phyloP scores from a whole-genome alignment of 2,113 vertebrate genomes.

The Albula goreensis region DNA sequence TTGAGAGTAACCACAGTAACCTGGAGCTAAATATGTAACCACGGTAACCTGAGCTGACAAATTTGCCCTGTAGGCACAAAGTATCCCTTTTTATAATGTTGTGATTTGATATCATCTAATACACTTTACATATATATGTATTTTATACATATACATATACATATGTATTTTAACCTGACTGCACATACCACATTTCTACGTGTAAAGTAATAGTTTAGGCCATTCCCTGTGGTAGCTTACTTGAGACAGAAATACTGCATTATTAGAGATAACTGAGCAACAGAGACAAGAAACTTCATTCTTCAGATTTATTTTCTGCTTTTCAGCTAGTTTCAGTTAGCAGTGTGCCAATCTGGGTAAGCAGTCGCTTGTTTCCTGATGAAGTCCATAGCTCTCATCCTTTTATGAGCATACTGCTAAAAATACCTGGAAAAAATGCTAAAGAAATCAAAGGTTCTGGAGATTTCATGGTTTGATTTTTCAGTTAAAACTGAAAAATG shows the following conservation, averaged over 20 bases:
- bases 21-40: not conserved
- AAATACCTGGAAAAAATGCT: not conserved
- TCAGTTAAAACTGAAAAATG: not conserved
- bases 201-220: not conserved
- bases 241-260: not conserved
- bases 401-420: not conserved
- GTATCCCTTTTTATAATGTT: not conserved
- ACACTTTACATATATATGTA: not conserved
- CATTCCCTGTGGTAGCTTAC: not conserved
- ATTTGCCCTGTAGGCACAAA: too few species aligned
- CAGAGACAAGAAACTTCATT: not conserved
- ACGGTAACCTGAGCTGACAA: too few species aligned
- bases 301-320: not conserved
- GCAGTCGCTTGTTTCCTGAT: not conserved
- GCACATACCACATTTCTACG: not conserved
- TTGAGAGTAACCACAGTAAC: not conserved
- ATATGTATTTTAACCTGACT: too few species aligned
- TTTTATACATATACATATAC: not conserved
- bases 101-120: not conserved
- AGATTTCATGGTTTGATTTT: not conserved
- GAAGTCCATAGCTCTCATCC: not conserved
- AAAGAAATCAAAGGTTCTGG: not conserved
- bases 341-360: not conserved
- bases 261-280: not conserved
- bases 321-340: not conserved